phyloP scores from a whole-genome alignment of 2,113 vertebrate species.

The Aepyceros melampus region DNA sequence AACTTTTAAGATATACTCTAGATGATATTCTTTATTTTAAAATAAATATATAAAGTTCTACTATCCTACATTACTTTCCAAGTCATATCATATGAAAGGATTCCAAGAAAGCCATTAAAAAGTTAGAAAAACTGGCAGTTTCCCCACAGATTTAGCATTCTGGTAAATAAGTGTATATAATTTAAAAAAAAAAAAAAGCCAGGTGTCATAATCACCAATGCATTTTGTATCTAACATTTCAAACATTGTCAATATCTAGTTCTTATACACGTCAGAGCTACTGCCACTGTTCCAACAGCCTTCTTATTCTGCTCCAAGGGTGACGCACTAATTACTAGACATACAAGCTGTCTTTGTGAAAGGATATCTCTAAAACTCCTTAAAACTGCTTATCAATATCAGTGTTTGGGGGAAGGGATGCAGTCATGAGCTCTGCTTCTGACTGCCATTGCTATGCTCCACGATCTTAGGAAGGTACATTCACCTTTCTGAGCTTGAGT shows the following conservation, averaged over 20 bases:
- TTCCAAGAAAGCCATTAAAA: conserved; percentile 17
- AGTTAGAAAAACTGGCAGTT: background rate
- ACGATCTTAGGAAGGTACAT: background rate
- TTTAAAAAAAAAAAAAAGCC: background rate
- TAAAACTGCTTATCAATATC: background rate
- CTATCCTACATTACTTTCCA: background rate
- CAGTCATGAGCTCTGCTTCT: background rate
- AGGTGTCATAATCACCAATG: background rate
- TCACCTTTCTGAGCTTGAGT: background rate
- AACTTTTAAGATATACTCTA: background rate
- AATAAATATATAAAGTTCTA: conserved; percentile 46
- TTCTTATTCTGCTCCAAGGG: background rate
- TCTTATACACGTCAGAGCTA: background rate
- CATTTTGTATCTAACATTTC: background rate
- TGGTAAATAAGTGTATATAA: background rate
- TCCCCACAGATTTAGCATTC: background rate
- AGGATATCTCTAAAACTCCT: background rate
- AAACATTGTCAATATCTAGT: background rate
- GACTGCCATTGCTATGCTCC: background rate
- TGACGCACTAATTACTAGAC: background rate
- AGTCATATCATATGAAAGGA: conserved; percentile 1
- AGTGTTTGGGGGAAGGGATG: background rate
- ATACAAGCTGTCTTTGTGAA: background rate
- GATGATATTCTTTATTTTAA: conserved; percentile 45
- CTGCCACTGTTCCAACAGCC: background rate